These are phyloP conservation scores for Cebuella pygmaea DNA, from an alignment of 2,797 vertebrate species.

Conservation along the genomic window DNA sequence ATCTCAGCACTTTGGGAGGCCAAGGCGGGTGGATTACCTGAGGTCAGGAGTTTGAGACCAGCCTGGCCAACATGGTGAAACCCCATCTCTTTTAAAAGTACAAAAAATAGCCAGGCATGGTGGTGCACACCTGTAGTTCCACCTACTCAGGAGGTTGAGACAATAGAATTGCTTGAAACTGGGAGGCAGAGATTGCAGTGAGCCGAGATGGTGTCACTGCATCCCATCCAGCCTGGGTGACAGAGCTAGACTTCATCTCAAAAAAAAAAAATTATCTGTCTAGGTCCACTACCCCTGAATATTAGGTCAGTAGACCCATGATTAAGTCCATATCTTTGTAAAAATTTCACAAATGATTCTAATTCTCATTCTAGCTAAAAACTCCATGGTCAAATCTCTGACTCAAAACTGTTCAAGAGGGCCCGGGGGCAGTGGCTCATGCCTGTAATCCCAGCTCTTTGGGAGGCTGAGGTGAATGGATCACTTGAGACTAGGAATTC, in stretches of 20 bases:
- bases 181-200: background rate
- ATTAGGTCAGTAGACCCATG: background rate
- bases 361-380: conserved; percentile 28
- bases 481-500: background rate
- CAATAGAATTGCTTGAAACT: background rate
- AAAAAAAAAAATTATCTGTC: background rate
- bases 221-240: background rate
- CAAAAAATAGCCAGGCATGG: background rate
- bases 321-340: background rate
- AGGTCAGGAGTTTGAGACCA: no score
- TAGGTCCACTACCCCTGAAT: background rate
- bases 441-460: background rate
- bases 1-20: no score
- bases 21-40: no score
- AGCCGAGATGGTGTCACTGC: background rate
- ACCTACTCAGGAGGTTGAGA: background rate
- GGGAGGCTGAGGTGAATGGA: background rate
- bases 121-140: background rate
- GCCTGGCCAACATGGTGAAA: background rate
- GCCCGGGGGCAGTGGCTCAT: background rate
- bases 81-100: background rate
- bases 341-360: conserved; percentile 21
- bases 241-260: background rate
- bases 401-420: conserved; percentile 19
- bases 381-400: background rate